Evolutionary conservation across 2,113 vertebrate genomes (phyloP), one percentile per base, ranked within the genome.

Genomic region (Danionella cerebrum): DNA sequence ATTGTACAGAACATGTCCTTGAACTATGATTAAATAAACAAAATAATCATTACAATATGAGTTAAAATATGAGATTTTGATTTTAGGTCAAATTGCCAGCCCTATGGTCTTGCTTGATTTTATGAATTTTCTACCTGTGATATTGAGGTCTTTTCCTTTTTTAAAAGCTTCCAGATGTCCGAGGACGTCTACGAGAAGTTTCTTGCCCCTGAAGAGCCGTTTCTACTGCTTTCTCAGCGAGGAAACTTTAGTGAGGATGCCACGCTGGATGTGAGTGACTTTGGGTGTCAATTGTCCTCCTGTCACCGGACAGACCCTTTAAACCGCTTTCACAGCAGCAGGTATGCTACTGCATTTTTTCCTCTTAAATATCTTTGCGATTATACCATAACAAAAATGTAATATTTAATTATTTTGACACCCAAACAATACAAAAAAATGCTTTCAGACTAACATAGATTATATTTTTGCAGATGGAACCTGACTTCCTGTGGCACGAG

Each of bases 401-500:
- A n/a, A n/a, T n/a, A n/a, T n/a, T n/a, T n/a, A n/a, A n/a, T n/a
- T n/a, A n/a, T n/a, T n/a, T n/a, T n/a, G n/a, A n/a, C n/a, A 10
- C 7, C 2, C 44, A 64, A 0, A 19, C 7, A 25, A n/a, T 55
- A 9, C 16, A 44, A 6, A 33, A 33, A 33, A 33, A 33, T 33
- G 29, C 29, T 33, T 1, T 33, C 29, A 33, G 29, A 5, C 1
- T 4, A 14, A 19, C 33, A 5, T 12, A 22, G 16, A 2, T 11
- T 0, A 35, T 9, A 14, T 45, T 42, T 71, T 54, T 78, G 10
- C 82, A 97, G 95, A 79, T 96, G 96, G 96, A 96, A 99, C 77
- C 87, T 98, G 24, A 98, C 96, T 0, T 98, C 96, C 2, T 96
- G 96, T 76, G 96, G 96, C 57, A 98, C 96, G 0, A 98, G 96